Conservation (phyloP, 1,140 invertebrate species). For the Carposina sasakii region DNA sequence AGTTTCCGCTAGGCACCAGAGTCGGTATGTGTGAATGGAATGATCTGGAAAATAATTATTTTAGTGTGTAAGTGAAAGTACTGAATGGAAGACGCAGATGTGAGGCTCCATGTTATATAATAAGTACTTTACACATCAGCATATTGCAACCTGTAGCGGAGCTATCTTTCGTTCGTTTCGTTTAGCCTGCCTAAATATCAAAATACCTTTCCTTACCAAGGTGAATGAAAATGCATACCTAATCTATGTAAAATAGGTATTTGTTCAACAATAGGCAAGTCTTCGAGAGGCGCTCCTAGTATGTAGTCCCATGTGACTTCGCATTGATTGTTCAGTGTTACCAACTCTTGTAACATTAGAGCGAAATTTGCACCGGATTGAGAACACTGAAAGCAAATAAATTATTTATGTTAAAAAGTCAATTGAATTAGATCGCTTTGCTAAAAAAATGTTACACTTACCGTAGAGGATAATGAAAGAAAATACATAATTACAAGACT, state of each 20-base stretch:
- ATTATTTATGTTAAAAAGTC: constrained; percentile 10
- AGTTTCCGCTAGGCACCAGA: constrained; percentile 82
- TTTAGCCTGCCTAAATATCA: too few species aligned
- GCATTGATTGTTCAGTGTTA: constrained; percentile 77
- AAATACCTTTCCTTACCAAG: too few species aligned
- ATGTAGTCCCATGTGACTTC: constrained; percentile 79
- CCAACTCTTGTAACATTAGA: constrained; percentile 77
- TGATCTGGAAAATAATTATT: constrained; percentile 72
- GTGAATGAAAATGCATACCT: too few species aligned
- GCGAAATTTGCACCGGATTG: constrained; percentile 76
- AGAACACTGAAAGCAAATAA: constrained; percentile 59
- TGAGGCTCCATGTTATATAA: too few species aligned
- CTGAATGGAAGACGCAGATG: too few species aligned
- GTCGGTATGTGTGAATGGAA: constrained; percentile 81
- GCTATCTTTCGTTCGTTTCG: too few species aligned
- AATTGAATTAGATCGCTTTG: too few species aligned
- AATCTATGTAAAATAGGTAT: constrained; percentile 84
- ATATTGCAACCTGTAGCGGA: too few species aligned
- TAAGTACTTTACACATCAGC: too few species aligned
- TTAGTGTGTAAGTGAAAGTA: not conserved
- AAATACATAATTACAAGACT: too few species aligned
- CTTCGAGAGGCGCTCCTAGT: constrained; percentile 76
- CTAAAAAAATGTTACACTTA: too few species aligned
- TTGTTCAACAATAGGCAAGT: constrained; percentile 84
- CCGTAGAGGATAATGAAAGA: too few species aligned